A percentile compares a stretch with the other conserved stretches of the same genome.
phyloP scores from a whole-genome alignment of 2,888 invertebrate species.

The Synergus laeviventris region DNA sequence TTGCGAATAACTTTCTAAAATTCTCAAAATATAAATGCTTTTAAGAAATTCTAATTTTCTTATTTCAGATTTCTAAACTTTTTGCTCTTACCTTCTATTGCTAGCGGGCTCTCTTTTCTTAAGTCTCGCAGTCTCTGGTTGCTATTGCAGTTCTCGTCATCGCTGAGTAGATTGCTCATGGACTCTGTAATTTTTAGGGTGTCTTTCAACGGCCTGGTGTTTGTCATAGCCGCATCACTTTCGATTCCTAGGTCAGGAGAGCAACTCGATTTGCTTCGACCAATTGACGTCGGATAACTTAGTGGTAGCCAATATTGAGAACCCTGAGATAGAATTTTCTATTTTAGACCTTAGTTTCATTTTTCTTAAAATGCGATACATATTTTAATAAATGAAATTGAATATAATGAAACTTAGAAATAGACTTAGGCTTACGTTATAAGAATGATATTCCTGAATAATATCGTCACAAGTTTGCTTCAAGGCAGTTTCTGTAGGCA shows the following conservation, averaged over 20 bases:
- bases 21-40: neutral
- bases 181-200: conserved; percentile 74
- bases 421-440: conserved; percentile 63
- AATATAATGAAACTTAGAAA: neutral
- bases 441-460: conserved; percentile 69
- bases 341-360: neutral
- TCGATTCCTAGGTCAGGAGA: conserved; percentile 95
- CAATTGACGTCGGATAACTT: conserved; percentile 66
- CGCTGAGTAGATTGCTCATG: conserved; percentile 73
- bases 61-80: neutral
- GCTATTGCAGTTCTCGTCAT: conserved; percentile 66
- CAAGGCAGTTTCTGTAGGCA: conserved; percentile 64
- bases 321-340: conserved; percentile 57
- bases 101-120: conserved; percentile 70
- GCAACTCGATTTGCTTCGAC: conserved; percentile 73
- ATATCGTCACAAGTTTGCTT: conserved; percentile 70
- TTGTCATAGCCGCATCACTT: conserved; percentile 80
- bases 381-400: neutral
- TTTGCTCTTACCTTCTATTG: conserved; percentile 66
- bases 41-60: neutral
- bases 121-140: conserved; percentile 62
- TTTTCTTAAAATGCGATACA: too few relatives aligned
- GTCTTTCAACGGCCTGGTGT: conserved; percentile 69
- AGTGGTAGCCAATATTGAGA: conserved; percentile 70
- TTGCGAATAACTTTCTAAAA: conserved; percentile 20